Evolutionary conservation across 1,140 invertebrate species (phyloP).

Genomic region (Drosophila chauvacae): DNA sequence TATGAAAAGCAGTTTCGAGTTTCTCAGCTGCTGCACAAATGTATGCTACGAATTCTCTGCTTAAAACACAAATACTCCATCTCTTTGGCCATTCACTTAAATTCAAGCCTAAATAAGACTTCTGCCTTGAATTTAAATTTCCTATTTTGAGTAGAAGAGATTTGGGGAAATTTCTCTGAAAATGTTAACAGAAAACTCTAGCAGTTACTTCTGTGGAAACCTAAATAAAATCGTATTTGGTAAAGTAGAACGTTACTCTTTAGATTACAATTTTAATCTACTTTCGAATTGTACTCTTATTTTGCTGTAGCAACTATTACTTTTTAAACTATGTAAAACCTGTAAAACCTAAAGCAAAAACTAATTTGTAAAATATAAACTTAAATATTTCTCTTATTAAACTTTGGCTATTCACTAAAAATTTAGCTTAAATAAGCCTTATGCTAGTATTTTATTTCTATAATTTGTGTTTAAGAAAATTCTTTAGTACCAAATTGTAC

Average conservation of each 20-base stretch:
- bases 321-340: too few species aligned
- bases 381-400: not conserved
- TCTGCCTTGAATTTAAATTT: not conserved
- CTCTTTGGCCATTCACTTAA: not conserved
- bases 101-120: not conserved
- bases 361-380: not conserved
- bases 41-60: conserved; percentile 10
- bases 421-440: too few species aligned
- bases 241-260: not conserved
- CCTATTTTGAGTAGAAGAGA: not conserved
- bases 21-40: conserved; percentile 4
- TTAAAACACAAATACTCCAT: not conserved
- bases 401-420: too few species aligned
- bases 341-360: not conserved
- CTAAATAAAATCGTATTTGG: not conserved
- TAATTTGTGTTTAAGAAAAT: too few species aligned
- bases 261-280: too few species aligned
- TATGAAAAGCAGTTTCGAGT: not conserved
- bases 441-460: too few species aligned
- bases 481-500: too few species aligned
- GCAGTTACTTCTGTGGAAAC: not conserved
- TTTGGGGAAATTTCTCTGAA: not conserved
- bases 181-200: not conserved
- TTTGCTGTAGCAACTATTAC: too few species aligned
- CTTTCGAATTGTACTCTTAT: too few species aligned